These are phyloP conservation scores for Dusona sp. DNA, from an alignment of 2,888 invertebrate genomes.

Conservation along the genomic window DNA sequence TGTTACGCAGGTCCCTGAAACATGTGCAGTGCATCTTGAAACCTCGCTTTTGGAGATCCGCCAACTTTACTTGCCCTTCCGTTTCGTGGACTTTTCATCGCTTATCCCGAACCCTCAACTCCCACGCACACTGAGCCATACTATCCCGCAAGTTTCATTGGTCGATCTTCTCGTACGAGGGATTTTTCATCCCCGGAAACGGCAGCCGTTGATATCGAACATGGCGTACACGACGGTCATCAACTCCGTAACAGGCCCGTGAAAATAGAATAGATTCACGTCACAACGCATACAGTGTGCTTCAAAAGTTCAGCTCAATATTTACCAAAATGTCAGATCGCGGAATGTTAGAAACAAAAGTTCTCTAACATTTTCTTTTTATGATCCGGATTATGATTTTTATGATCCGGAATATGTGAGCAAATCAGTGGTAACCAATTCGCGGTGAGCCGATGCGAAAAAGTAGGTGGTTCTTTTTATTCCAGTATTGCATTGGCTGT, in stretches of 20 bases:
- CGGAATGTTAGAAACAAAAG: background rate
- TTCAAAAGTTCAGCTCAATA: background rate
- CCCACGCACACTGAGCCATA: background rate
- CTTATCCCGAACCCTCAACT: background rate
- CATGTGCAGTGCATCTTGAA: conserved; percentile 63
- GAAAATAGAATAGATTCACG: conserved; percentile 24
- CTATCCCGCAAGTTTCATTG: background rate
- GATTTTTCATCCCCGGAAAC: conserved; percentile 4
- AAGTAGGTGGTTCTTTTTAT: background rate
- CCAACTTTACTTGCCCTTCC: conserved; percentile 62
- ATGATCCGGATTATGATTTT: too few species aligned
- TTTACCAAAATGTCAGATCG: background rate
- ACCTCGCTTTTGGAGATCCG: conserved; percentile 46
- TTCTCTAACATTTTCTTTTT: background rate
- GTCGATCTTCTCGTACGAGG: conserved; percentile 4
- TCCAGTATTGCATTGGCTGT: too few species aligned
- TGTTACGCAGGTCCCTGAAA: conserved; percentile 66
- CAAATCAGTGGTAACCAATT: background rate
- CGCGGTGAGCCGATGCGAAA: background rate
- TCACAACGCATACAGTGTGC: background rate
- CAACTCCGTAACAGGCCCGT: conserved; percentile 54
- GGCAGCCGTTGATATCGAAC: conserved; percentile 44
- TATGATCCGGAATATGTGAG: background rate
- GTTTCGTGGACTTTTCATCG: conserved; percentile 57
- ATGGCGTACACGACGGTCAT: conserved; percentile 42